phyloP scores from a whole-genome alignment of 2,113 vertebrate species.

The Nycticebus coucang region DNA sequence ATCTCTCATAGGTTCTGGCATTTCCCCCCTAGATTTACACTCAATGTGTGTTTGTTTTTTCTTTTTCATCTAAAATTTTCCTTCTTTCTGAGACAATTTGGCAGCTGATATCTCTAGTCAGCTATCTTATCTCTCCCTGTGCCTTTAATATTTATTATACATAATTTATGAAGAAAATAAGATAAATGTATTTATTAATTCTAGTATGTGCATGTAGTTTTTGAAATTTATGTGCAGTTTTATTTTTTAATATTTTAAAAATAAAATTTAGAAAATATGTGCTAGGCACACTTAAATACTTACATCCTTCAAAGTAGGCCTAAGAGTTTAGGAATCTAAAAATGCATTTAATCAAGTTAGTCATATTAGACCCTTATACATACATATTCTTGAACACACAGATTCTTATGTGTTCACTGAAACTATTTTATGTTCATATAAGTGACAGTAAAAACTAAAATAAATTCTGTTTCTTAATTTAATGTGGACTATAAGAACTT shows the following conservation, averaged over 20 bases:
- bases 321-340: not conserved
- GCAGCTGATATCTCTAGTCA: no score
- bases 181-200: not conserved
- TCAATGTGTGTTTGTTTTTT: no score
- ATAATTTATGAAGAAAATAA: conserved; percentile 11
- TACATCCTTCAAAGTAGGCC: not conserved
- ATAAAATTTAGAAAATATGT: not conserved
- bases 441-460: conserved; percentile 13
- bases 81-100: no score
- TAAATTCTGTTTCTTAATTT: not conserved
- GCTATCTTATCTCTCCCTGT: not conserved
- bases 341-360: not conserved
- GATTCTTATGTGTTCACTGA: not conserved
- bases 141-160: no score
- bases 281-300: not conserved
- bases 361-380: not conserved
- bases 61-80: no score
- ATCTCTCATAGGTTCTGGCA: no score
- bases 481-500: not conserved
- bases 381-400: not conserved
- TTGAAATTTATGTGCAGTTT: not conserved
- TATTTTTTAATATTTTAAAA: not conserved
- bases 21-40: no score
- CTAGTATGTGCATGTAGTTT: not conserved
- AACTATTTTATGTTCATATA: not conserved